Evolutionary conservation across 2,113 vertebrate species (phyloP).

Genomic region (Pipra filicauda): DNA sequence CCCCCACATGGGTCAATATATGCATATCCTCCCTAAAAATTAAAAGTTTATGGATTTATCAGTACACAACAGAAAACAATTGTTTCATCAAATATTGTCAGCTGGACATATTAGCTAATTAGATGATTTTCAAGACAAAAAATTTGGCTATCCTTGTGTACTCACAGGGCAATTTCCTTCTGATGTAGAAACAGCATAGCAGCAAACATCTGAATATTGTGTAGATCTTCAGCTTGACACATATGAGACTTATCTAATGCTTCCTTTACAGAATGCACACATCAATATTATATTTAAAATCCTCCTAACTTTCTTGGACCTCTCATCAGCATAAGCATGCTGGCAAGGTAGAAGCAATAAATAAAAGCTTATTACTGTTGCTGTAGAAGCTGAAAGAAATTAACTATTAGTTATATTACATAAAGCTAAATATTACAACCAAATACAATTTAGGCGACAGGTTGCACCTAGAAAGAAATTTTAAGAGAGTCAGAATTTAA

Average conservation of each 20-base stretch:
- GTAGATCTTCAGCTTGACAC: neutral
- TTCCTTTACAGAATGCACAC: neutral
- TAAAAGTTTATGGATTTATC: neutral
- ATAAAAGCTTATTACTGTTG: neutral
- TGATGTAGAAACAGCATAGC: neutral
- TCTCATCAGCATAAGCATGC: neutral
- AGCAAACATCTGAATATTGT: neutral
- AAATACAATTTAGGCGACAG: neutral
- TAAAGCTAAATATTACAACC: neutral
- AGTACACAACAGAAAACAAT: neutral
- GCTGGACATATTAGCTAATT: neutral
- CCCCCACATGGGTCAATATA: slow-evolving; percentile 73
- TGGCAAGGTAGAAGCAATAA: neutral
- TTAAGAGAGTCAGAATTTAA: neutral
- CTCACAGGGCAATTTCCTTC: neutral
- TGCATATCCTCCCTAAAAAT: slow-evolving; percentile 58
- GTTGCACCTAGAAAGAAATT: neutral
- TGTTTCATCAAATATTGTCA: neutral
- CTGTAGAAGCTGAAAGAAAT: neutral
- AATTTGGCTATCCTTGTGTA: neutral
- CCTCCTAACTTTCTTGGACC: neutral
- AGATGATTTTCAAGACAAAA: neutral
- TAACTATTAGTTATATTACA: neutral
- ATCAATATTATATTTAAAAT: neutral
- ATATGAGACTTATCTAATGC: neutral